These are phyloP conservation scores for Melanophora roralis DNA, from an alignment of 2,888 invertebrate species.

Conservation along the genomic window DNA sequence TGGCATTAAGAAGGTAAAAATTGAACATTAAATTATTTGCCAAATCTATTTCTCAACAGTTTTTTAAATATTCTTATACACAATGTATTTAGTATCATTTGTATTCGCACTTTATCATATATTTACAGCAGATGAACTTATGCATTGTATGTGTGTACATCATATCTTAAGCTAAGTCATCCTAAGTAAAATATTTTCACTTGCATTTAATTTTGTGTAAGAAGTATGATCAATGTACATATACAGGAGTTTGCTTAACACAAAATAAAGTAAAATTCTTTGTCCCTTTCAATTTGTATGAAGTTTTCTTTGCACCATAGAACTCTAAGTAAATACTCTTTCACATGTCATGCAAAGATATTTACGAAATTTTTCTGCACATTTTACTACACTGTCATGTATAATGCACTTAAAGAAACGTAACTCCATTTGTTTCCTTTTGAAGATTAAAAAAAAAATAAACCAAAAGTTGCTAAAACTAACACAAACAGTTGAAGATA, in stretches of 20 bases:
- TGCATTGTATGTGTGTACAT: no score
- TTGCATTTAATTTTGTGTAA: neutral
- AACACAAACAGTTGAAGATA: neutral
- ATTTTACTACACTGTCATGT: constrained; percentile 5
- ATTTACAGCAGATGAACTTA: no score
- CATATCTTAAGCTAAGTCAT: neutral
- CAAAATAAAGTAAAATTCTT: neutral
- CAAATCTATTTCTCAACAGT: no score
- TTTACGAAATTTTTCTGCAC: constrained; percentile 17
- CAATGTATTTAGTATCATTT: neutral
- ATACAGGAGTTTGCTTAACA: neutral
- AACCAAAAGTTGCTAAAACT: constrained; percentile 1
- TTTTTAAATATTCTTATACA: no score
- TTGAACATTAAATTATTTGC: no score
- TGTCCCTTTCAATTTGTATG: neutral
- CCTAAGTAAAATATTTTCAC: neutral
- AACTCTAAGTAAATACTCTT: constrained; percentile 7
- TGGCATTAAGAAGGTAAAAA: no score
- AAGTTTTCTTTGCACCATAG: neutral
- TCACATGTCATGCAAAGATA: neutral
- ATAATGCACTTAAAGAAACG: constrained; percentile 30
- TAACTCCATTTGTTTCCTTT: neutral
- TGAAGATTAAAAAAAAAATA: neutral
- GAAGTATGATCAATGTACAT: neutral
- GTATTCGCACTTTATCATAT: constrained; percentile 26